phyloP scores from a whole-genome alignment of 2,113 vertebrate genomes.

The Hippotragus niger region DNA sequence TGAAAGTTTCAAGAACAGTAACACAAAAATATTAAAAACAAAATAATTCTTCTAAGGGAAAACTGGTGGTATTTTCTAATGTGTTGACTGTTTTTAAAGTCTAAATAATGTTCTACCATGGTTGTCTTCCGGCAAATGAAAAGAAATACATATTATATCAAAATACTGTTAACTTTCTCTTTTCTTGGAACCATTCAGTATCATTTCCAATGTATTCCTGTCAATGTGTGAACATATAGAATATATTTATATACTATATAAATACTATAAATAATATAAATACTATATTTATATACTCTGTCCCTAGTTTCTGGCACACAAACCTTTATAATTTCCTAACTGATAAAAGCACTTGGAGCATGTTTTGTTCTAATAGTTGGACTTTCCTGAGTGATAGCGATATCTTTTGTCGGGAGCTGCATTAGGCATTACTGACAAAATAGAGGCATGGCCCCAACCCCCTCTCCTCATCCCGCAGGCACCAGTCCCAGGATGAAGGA shows the following conservation, averaged over 20 bases:
- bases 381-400: background rate
- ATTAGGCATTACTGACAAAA: no score
- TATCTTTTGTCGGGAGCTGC: background rate
- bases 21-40: conserved; percentile 15
- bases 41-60: background rate
- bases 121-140: background rate
- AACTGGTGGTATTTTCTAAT: background rate
- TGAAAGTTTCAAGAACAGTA: conserved; percentile 5
- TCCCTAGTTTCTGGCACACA: background rate
- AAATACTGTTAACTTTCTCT: background rate
- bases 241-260: background rate
- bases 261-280: no score
- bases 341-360: background rate
- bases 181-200: background rate
- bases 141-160: background rate
- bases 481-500: no score
- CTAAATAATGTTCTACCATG: background rate
- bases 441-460: no score
- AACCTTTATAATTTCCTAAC: background rate
- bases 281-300: background rate
- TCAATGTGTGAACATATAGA: background rate
- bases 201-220: background rate
- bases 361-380: background rate
- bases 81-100: background rate
- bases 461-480: no score